Percentiles rank a stretch among this genome's conserved stretches.
phyloP scores from a whole-genome alignment of 2,888 invertebrate genomes.

The Pilophorus perplexus region DNA sequence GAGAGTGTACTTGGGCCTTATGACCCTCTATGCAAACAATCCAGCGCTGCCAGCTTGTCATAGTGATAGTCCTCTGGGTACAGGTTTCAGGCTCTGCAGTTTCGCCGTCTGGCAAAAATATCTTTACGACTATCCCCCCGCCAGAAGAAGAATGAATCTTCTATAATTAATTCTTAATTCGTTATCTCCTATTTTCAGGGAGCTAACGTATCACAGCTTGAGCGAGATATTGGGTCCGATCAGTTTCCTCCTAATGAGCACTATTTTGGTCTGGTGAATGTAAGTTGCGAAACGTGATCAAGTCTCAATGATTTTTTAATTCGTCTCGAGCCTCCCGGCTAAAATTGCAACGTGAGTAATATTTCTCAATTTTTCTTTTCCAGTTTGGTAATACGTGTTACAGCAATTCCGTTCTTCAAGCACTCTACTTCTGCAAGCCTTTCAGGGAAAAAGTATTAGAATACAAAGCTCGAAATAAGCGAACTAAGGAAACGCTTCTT shows the following conservation, averaged over 20 bases:
- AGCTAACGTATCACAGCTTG: conserved; percentile 98
- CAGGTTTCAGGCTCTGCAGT: too few species aligned
- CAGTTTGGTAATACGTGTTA: conserved; percentile 99
- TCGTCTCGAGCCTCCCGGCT: too few species aligned
- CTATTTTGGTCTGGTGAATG: conserved; percentile 99
- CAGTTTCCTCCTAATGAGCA: conserved; percentile 98
- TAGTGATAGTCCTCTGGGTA: too few species aligned
- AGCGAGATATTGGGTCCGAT: conserved; percentile 98
- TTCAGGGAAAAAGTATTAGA: conserved; percentile 98
- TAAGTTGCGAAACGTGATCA: conserved; percentile 63
- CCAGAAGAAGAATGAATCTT: too few species aligned
- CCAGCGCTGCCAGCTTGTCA: too few species aligned
- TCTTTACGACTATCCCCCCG: too few species aligned
- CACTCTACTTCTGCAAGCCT: conserved; percentile 97
- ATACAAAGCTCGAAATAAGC: conserved; percentile 93
- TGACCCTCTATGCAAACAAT: too few species aligned
- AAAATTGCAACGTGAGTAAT: not conserved
- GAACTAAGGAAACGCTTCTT: conserved; percentile 94
- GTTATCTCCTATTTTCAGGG: conserved; percentile 70
- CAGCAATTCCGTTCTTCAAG: conserved; percentile 98
- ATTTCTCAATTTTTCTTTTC: conserved; percentile 49
- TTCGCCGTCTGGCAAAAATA: too few species aligned
- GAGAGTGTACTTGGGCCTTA: too few species aligned
- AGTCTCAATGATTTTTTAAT: not conserved
- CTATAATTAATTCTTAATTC: too few species aligned